Percentiles rank a stretch among this genome's conserved stretches.
These are phyloP conservation scores for Ellobius talpinus DNA, from an alignment of 2,113 vertebrate genomes.

Conservation along the genomic window DNA sequence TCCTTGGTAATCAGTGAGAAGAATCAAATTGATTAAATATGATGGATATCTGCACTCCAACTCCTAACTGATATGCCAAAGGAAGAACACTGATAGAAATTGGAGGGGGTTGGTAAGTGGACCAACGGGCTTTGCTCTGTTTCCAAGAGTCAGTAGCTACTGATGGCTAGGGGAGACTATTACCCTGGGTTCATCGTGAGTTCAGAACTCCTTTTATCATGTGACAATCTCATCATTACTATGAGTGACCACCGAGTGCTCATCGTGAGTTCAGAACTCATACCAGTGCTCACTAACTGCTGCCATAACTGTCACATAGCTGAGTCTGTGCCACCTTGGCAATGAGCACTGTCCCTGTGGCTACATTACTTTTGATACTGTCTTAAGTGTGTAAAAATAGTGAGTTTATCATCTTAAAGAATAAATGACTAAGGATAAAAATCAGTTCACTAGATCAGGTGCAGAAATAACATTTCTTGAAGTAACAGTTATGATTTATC, in stretches of 20 bases:
- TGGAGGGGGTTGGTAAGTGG: neutral
- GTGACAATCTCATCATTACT: too few relatives aligned
- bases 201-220: too few relatives aligned
- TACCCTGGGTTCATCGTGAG: neutral
- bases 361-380: neutral
- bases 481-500: neutral
- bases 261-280: too few relatives aligned
- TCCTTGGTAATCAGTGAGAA: neutral
- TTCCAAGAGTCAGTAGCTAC: neutral
- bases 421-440: neutral
- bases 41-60: neutral
- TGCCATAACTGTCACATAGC: neutral
- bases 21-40: neutral
- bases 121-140: neutral
- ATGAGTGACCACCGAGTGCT: too few relatives aligned
- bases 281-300: too few relatives aligned
- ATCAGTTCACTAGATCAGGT: neutral
- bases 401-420: neutral
- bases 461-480: neutral
- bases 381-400: neutral
- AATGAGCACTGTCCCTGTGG: accelerated
- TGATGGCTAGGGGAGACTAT: neutral
- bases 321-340: neutral
- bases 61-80: neutral
- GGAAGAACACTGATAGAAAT: neutral